A percentile compares a stretch with the other conserved stretches of the same genome.
Conservation (phyloP, 1,140 invertebrate species). For the Drosophila cardini region DNA sequence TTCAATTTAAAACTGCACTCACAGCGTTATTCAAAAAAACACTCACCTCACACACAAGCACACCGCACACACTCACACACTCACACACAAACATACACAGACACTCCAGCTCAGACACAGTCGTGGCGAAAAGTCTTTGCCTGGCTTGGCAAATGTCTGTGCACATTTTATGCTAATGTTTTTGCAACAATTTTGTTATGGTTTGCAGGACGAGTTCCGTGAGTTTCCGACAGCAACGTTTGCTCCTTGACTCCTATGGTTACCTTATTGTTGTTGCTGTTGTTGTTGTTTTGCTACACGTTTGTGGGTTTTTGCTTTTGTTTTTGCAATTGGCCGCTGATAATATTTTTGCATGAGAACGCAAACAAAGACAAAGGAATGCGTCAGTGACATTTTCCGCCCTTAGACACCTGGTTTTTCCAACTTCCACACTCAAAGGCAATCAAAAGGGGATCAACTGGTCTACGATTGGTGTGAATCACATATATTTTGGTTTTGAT, state of each 20-base stretch:
- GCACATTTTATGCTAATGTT: slow-evolving; percentile 61
- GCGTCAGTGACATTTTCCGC: background rate
- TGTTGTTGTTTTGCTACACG: background rate
- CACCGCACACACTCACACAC: background rate
- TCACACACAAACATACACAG: slow-evolving; percentile 6
- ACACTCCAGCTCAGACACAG: slow-evolving; percentile 23
- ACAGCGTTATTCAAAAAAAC: slow-evolving; percentile 52
- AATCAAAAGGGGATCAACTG: slow-evolving; percentile 58
- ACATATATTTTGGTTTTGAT: slow-evolving; percentile 57
- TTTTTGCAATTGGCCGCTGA: slow-evolving; percentile 29
- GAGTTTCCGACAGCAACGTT: slow-evolving; percentile 2
- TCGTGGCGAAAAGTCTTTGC: slow-evolving; percentile 43
- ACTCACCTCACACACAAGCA: slow-evolving; percentile 19
- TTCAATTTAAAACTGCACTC: slow-evolving; percentile 62
- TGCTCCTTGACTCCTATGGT: slow-evolving; percentile 1
- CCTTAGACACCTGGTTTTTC: background rate
- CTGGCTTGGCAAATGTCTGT: slow-evolving; percentile 54
- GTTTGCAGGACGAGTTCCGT: slow-evolving; percentile 36
- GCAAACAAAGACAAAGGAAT: slow-evolving; percentile 25
- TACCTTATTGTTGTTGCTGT: slow-evolving; percentile 14
- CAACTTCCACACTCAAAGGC: background rate
- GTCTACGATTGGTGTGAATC: slow-evolving; percentile 37
- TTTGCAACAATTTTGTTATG: slow-evolving; percentile 62
- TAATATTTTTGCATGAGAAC: slow-evolving; percentile 23
- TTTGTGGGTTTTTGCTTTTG: slow-evolving; percentile 27